Evolutionary conservation across 1,140 invertebrate species (phyloP).

Genomic region (Magallana ariakensis): DNA sequence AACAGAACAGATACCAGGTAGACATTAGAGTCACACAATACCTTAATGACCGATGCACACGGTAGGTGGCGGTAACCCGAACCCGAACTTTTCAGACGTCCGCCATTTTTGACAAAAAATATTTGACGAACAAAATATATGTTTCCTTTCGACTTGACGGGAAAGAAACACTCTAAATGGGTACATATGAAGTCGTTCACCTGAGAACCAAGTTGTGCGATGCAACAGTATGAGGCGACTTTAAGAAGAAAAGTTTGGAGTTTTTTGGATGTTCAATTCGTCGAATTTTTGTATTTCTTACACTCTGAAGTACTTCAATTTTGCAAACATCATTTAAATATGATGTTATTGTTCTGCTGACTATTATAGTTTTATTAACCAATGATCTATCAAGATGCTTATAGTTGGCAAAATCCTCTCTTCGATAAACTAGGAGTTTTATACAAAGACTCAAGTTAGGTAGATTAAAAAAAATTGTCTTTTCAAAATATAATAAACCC

Average conservation of each 20-base stretch:
- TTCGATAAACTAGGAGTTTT: too few relatives aligned
- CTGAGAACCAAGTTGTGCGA: background rate
- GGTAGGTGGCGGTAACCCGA: conserved; percentile 30
- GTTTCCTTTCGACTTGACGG: background rate
- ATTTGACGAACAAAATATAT: conserved; percentile 18
- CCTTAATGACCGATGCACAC: conserved; percentile 7
- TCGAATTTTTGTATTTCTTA: background rate
- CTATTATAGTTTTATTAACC: too few relatives aligned
- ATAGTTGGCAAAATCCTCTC: too few relatives aligned
- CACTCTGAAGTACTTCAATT: background rate
- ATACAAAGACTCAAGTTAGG: too few relatives aligned
- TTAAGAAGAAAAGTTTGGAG: too few relatives aligned
- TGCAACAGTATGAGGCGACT: background rate
- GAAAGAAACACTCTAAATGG: background rate
- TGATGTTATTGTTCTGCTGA: too few relatives aligned
- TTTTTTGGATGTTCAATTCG: background rate
- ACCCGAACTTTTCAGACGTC: background rate
- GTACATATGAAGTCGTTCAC: background rate
- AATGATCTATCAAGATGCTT: too few relatives aligned
- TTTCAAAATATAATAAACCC: too few relatives aligned
- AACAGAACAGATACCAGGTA: background rate
- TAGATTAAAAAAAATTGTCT: too few relatives aligned
- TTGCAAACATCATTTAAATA: too few relatives aligned
- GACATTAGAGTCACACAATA: conserved; percentile 34
- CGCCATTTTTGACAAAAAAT: conserved; percentile 5